These are phyloP conservation scores for Julus scandinavius DNA, from an alignment of 2,888 invertebrate species.

Conservation along the genomic window DNA sequence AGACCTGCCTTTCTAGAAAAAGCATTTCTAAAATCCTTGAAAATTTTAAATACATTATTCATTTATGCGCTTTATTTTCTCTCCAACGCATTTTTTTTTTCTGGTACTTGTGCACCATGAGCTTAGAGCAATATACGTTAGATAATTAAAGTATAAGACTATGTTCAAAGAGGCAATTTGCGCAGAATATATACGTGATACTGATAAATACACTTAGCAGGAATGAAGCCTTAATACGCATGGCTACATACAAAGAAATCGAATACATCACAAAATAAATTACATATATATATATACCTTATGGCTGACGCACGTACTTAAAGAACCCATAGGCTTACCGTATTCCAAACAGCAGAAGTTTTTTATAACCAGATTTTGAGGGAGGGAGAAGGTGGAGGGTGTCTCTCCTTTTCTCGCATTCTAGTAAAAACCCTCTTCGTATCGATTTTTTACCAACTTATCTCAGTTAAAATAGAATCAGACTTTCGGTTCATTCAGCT, in stretches of 20 bases:
- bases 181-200: neutral
- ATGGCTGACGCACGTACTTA: neutral
- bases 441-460: neutral
- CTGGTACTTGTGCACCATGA: neutral
- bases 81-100: neutral
- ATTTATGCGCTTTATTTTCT: neutral
- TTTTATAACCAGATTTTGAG: neutral
- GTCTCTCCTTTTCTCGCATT: neutral
- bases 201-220: neutral
- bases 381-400: neutral
- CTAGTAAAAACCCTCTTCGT: neutral
- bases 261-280: slow-evolving; percentile 8
- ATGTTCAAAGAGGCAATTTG: neutral
- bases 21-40: too few species aligned
- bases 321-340: neutral
- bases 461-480: neutral
- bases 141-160: neutral
- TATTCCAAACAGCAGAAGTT: neutral
- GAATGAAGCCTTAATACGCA: neutral
- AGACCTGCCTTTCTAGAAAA: too few species aligned
- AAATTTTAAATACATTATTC: too few species aligned
- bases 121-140: neutral
- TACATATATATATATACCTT: neutral
- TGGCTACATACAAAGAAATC: slow-evolving; percentile 1
- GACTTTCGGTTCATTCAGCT: neutral